These are phyloP conservation scores for Microplitis demolitor DNA, from an alignment of 1,140 invertebrate species.

Conservation along the genomic window DNA sequence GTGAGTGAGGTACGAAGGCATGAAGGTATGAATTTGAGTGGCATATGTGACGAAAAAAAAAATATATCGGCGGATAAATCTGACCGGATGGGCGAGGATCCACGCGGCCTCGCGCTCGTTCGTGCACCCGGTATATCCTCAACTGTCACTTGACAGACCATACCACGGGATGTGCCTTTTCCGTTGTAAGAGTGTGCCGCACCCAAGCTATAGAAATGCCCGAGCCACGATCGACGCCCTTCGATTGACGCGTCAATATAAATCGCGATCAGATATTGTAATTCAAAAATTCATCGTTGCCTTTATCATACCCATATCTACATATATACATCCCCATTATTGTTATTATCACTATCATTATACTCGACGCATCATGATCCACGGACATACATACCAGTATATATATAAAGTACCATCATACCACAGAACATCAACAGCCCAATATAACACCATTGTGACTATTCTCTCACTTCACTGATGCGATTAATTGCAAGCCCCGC, in stretches of 20 bases:
- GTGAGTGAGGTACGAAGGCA: neutral
- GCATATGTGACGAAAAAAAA: constrained; percentile 1
- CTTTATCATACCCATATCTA: neutral
- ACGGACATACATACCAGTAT: no score
- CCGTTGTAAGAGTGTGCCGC: constrained; percentile 34
- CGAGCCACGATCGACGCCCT: constrained; percentile 4
- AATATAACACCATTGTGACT: neutral
- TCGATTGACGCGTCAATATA: constrained; percentile 22
- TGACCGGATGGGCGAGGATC: constrained; percentile 36
- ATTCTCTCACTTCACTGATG: constrained; percentile 18
- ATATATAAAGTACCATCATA: neutral
- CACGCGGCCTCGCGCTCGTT: constrained; percentile 33
- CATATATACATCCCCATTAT: no score
- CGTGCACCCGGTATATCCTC: constrained; percentile 33
- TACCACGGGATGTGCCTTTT: constrained; percentile 36
- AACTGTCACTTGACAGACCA: constrained; percentile 35
- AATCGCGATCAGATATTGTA: constrained; percentile 29
- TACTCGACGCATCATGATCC: no score
- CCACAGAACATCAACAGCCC: neutral
- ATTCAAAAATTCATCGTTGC: constrained; percentile 4
- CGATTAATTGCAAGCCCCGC: constrained; percentile 11
- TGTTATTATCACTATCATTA: no score
- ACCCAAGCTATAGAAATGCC: constrained; percentile 32
- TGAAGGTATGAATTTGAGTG: constrained; percentile 2
- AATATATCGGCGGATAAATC: constrained; percentile 18